A percentile compares a stretch with the other conserved stretches of the same genome.
Evolutionary conservation across 2,797 vertebrate genomes (phyloP).

Genomic region (Sternotherus odoratus): DNA sequence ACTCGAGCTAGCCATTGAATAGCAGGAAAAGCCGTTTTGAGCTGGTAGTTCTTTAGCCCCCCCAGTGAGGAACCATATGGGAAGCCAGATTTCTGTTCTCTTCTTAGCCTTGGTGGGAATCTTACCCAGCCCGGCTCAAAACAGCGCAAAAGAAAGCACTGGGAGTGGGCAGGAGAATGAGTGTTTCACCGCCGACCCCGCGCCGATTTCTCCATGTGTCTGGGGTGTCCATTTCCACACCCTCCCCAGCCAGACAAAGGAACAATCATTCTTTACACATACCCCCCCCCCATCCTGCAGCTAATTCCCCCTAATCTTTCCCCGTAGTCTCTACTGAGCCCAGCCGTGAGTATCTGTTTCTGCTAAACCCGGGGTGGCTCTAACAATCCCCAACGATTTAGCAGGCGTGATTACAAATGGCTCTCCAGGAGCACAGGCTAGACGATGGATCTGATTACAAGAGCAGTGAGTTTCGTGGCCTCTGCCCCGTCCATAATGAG

Average conservation of each 20-base stretch:
- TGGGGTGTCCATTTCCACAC: rapidly evolving
- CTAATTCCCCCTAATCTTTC: neutral
- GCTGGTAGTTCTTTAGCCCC: rapidly evolving
- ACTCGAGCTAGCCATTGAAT: neutral
- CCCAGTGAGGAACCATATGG: neutral
- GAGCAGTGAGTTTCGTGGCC: conserved; percentile 47
- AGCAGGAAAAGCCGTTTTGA: rapidly evolving
- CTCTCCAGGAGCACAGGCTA: conserved; percentile 55
- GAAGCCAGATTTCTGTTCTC: neutral
- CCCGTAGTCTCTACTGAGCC: rapidly evolving
- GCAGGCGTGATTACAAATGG: neutral
- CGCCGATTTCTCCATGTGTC: rapidly evolving
- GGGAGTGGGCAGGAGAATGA: too few relatives aligned
- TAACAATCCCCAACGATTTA: neutral
- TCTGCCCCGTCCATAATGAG: conserved; percentile 51
- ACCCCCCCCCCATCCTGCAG: rapidly evolving
- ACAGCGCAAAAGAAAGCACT: neutral
- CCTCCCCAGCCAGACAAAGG: rapidly evolving
- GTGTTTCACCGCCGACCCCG: neutral
- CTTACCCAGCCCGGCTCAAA: neutral
- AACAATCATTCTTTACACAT: rapidly evolving
- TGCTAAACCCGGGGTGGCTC: neutral
- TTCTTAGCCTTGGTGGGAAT: neutral
- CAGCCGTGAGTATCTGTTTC: rapidly evolving
- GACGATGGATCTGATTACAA: conserved; percentile 51